A percentile compares a stretch with the other conserved stretches of the same genome.
Evolutionary conservation across 2,113 vertebrate species (phyloP).

Genomic region (Siphamia tubifer): DNA sequence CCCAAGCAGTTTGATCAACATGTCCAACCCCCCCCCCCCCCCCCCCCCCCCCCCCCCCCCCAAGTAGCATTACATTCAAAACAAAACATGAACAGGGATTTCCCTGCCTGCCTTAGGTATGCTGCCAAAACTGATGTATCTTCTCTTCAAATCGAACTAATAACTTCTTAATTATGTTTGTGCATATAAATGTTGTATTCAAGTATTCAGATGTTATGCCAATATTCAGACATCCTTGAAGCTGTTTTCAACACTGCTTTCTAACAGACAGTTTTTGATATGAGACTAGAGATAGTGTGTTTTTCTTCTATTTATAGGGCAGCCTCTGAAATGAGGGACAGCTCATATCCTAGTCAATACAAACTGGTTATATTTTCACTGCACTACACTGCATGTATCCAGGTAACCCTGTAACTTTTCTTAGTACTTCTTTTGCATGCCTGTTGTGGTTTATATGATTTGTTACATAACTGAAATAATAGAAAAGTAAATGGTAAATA

Average conservation of each 20-base stretch:
- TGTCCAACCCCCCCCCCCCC: not conserved
- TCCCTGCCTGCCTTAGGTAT: not conserved
- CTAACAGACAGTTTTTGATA: no score
- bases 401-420: no score
- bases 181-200: not conserved
- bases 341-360: no score
- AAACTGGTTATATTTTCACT: no score
- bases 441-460: no score
- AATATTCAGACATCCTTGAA: not conserved
- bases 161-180: not conserved
- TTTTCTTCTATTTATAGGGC: no score
- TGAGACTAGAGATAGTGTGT: not conserved
- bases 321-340: no score
- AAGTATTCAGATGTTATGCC: not conserved
- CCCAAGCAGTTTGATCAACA: not conserved
- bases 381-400: no score
- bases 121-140: not conserved
- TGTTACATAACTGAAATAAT: no score
- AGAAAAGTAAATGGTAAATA: no score
- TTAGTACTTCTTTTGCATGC: no score
- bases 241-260: not conserved
- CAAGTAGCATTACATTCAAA: not conserved
- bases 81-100: not conserved
- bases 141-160: not conserved
- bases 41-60: not conserved